phyloP scores from a whole-genome alignment of 2,113 vertebrate species.

The Rousettus leschenaultii region DNA sequence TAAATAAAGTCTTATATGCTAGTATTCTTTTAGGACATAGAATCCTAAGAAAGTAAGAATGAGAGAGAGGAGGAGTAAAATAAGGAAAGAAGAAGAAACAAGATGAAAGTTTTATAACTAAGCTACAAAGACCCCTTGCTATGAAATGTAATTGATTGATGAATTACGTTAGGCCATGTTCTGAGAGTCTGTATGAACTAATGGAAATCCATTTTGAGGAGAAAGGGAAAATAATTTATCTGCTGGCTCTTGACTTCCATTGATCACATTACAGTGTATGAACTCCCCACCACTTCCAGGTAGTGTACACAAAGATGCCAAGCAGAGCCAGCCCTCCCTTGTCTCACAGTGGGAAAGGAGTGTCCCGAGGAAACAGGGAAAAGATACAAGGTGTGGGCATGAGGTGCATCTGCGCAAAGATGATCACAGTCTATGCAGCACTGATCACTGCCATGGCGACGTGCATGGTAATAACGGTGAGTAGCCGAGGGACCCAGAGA shows the following conservation, averaged over 20 bases:
- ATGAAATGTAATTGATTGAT: not conserved
- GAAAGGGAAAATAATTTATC: not conserved
- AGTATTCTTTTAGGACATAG: not conserved
- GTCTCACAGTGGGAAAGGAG: not conserved
- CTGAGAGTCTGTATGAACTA: not conserved
- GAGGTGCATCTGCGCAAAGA: not conserved
- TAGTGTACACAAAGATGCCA: not conserved
- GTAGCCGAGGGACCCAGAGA: not conserved
- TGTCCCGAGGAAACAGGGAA: not conserved
- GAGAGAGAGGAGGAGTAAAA: not conserved
- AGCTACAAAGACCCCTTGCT: not conserved
- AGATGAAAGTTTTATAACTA: not conserved
- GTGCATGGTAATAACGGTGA: not conserved
- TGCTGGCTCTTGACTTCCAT: not conserved
- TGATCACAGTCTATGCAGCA: no score
- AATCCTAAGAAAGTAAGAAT: not conserved
- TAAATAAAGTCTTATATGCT: not conserved
- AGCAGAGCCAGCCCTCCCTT: not conserved
- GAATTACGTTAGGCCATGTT: not conserved
- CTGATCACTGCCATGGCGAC: not conserved
- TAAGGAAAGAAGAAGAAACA: not conserved
- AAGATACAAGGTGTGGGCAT: not conserved
- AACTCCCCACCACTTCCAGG: not conserved
- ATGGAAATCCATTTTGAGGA: not conserved
- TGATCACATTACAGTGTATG: not conserved